These are phyloP conservation scores for Squalus acanthias DNA, from an alignment of 2,797 vertebrate genomes.

Conservation along the genomic window DNA sequence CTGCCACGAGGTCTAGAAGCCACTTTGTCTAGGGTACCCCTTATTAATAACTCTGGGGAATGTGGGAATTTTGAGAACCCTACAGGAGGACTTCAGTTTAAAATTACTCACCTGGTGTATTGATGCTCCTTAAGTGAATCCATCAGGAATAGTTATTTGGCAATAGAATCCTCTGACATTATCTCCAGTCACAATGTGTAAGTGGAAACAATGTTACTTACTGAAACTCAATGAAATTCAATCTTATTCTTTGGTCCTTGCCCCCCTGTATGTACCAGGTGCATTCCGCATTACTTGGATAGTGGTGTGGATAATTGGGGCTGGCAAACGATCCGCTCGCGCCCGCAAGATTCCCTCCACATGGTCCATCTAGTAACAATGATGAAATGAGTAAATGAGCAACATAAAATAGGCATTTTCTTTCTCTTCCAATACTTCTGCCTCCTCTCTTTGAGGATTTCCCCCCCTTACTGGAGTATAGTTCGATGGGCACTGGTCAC, in stretches of 20 bases:
- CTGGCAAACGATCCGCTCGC: not conserved
- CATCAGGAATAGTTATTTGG: no score
- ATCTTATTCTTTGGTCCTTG: not conserved
- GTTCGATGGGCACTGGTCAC: not conserved
- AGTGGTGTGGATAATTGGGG: not conserved
- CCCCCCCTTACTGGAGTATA: not conserved
- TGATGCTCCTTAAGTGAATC: not conserved
- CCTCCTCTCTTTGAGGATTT: not conserved
- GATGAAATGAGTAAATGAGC: not conserved
- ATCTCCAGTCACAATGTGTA: not conserved
- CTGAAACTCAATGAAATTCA: not conserved
- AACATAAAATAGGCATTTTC: not conserved
- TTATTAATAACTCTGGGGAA: no score
- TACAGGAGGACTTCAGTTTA: not conserved
- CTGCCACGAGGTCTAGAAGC: no score
- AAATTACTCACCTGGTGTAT: not conserved
- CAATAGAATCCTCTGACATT: not conserved
- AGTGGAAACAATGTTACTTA: not conserved
- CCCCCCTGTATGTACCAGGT: not conserved
- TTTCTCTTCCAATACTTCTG: not conserved
- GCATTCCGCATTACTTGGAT: not conserved
- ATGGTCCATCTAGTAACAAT: not conserved
- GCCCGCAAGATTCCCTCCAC: not conserved
- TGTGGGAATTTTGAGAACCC: no score
- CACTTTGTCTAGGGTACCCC: no score